Conservation (phyloP, 2,888 invertebrate genomes). For the Brachypalpus laphriformis region DNA sequence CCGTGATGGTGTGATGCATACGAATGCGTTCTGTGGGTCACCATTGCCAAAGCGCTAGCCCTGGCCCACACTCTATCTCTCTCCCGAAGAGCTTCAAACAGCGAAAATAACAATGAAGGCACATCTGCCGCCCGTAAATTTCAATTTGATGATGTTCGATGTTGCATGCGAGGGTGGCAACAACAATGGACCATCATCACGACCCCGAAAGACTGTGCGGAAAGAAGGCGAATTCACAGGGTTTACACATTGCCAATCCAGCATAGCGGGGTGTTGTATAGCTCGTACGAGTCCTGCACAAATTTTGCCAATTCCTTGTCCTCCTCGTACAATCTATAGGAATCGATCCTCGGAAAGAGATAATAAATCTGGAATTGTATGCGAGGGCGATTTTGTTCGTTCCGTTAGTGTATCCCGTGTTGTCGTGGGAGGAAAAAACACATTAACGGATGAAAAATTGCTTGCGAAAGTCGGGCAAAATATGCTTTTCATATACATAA, state of each 20-base stretch:
- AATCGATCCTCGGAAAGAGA: constrained; percentile 61
- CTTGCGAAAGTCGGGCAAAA: constrained; percentile 45
- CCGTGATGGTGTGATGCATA: constrained; percentile 34
- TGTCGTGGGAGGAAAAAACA: constrained; percentile 62
- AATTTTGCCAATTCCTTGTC: constrained; percentile 4
- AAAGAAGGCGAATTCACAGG: constrained; percentile 43
- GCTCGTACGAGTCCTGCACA: not conserved
- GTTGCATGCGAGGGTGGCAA: constrained; percentile 66
- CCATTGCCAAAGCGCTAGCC: constrained; percentile 10
- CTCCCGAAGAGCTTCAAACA: constrained; percentile 25
- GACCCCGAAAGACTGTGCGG: constrained; percentile 11
- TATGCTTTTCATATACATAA: constrained; percentile 48
- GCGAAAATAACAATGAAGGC: constrained; percentile 62
- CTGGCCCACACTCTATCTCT: not conserved
- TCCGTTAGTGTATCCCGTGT: constrained; percentile 45
- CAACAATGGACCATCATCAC: constrained; percentile 44
- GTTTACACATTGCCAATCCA: constrained; percentile 36
- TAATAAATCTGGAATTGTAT: constrained; percentile 62
- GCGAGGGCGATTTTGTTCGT: constrained; percentile 28
- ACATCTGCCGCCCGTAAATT: constrained; percentile 69
- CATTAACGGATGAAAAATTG: constrained; percentile 72
- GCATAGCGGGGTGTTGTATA: not conserved
- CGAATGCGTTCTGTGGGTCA: constrained; percentile 35
- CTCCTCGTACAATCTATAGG: constrained; percentile 5
- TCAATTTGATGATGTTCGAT: constrained; percentile 73